phyloP scores from a whole-genome alignment of 2,888 invertebrate genomes.

The Chalcosyrphus nemorum region DNA sequence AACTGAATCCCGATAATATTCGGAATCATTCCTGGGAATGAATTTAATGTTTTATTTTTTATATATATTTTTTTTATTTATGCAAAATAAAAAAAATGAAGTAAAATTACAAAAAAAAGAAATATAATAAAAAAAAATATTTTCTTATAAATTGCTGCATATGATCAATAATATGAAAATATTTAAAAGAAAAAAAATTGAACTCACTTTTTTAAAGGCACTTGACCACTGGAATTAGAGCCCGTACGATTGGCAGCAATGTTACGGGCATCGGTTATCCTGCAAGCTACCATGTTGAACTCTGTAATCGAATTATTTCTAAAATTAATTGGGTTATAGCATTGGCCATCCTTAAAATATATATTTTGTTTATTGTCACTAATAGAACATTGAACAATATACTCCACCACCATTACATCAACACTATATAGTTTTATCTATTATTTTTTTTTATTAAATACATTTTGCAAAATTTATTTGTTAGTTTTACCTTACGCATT shows the following conservation, averaged over 20 bases:
- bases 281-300: constrained; percentile 99
- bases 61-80: constrained; percentile 19
- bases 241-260: constrained; percentile 86
- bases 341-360: constrained; percentile 81
- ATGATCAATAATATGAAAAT: constrained; percentile 35
- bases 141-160: constrained; percentile 19
- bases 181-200: not conserved
- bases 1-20: constrained; percentile 88
- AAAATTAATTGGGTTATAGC: constrained; percentile 83
- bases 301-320: constrained; percentile 93
- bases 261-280: constrained; percentile 96
- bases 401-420: constrained; percentile 71
- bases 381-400: constrained; percentile 75
- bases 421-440: constrained; percentile 44
- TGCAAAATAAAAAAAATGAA: constrained; percentile 30
- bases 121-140: constrained; percentile 12
- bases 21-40: constrained; percentile 83
- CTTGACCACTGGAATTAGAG: constrained; percentile 94
- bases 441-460: constrained; percentile 25
- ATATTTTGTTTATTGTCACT: constrained; percentile 68
- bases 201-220: constrained; percentile 99
- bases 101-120: constrained; percentile 33
- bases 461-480: constrained; percentile 3
- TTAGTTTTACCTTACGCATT: constrained; percentile 35
- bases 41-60: too few relatives aligned